Base-by-base conservation (phyloP, 2,797 vertebrate species). In the Pangasius djambal region DNA sequence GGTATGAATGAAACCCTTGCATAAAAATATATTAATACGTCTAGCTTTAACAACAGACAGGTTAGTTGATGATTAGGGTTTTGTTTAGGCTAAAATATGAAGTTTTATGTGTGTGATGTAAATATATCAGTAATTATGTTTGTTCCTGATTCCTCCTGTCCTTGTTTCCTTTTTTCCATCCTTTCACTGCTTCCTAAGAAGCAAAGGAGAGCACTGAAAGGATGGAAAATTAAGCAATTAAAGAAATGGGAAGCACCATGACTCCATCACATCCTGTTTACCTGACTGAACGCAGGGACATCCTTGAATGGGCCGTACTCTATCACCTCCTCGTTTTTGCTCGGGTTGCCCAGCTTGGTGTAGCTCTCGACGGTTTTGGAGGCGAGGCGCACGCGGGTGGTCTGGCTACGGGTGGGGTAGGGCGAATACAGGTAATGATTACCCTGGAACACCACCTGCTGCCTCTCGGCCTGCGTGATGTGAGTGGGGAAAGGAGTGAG, bases 351-450 rank as follows among this genome's bases (percentile, higher is more conserved):
- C 92, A 99, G 94, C 92, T 99, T 99, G 92, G 97, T 98, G 94
- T 99, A 99, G 93, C 94, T 98, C 94, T 99, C 98, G 37, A 97
- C 96, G 0, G 97, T 99, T 92, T 98, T 97, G 84, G 99, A 99
- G 85, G 99, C 96, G 69, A 99, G 95, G 67, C 97, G 98, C 87
- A 99, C 96, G 0, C 97, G 97, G 4, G 97, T 99, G 0, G 95
- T 98, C 94, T 99, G 98, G 89, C 95, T 97, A 89, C 96, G 97
- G 52, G 97, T 98, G 75, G 96, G 94, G 88, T 99, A 99, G 0
- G 98, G 98, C 0, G 98, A 98, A 92, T 97, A 99, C 93, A 98
- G 95, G 92, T 99, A 99, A 93, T 99, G 99, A 96, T 98, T 99
- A 72, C 98, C 98, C 93, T 99, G 98, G 87, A 99, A 99, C 59